These are phyloP conservation scores for Diorhabda carinulata DNA, from an alignment of 1,140 invertebrate genomes.

Conservation along the genomic window DNA sequence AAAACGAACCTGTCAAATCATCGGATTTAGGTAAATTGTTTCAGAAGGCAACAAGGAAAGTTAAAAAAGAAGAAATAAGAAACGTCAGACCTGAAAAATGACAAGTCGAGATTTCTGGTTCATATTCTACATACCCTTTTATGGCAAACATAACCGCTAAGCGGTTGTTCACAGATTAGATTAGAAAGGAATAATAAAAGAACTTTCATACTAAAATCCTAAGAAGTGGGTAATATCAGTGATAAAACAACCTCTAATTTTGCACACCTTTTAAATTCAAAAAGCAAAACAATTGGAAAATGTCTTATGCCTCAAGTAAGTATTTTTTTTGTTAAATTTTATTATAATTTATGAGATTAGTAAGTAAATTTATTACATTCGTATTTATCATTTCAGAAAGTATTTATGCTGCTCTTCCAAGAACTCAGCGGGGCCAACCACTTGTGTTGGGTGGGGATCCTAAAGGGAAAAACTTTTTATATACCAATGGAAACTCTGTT, in stretches of 20 bases:
- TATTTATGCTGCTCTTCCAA: slow-evolving; percentile 88
- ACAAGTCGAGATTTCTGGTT: too few relatives aligned
- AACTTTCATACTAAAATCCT: slow-evolving; percentile 12
- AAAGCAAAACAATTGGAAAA: slow-evolving; percentile 18
- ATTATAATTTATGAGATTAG: slow-evolving; percentile 3
- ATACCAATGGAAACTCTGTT: slow-evolving; percentile 96
- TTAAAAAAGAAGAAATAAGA: too few relatives aligned
- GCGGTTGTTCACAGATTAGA: slow-evolving; percentile 13
- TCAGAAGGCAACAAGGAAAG: too few relatives aligned
- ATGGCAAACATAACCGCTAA: slow-evolving; percentile 42
- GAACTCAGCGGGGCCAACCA: slow-evolving; percentile 87
- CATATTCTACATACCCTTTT: slow-evolving; percentile 31
- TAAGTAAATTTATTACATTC: background rate
- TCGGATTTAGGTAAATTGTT: too few relatives aligned
- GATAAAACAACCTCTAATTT: slow-evolving; percentile 8
- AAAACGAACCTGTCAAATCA: too few relatives aligned
- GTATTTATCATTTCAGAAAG: slow-evolving; percentile 62
- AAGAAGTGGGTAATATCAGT: slow-evolving; percentile 12
- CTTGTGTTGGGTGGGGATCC: slow-evolving; percentile 92
- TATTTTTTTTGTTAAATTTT: slow-evolving; percentile 14
- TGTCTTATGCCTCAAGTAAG: slow-evolving; percentile 38
- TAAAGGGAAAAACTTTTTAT: slow-evolving; percentile 95
- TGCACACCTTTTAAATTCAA: background rate
- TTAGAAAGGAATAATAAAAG: slow-evolving; percentile 12
- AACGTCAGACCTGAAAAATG: too few relatives aligned